Percentiles rank a stretch among this genome's conserved stretches.
These are phyloP conservation scores for Zaprionus nigranus DNA, from an alignment of 1,140 invertebrate genomes.

Conservation along the genomic window DNA sequence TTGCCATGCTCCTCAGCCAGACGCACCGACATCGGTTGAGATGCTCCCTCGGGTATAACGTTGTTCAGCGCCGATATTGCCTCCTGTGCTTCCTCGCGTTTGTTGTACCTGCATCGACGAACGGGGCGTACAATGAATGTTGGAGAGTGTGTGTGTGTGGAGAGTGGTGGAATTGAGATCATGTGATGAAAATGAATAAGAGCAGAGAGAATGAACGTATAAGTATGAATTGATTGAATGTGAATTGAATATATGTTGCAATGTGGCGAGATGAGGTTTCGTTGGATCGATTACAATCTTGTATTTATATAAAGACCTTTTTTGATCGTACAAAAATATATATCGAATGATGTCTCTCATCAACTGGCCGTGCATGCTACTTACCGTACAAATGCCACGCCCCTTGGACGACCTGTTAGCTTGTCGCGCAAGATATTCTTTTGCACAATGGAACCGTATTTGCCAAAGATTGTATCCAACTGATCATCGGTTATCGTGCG, in stretches of 20 bases:
- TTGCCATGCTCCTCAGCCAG: slow-evolving; percentile 97
- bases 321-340: neutral
- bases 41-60: slow-evolving; percentile 92
- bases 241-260: neutral
- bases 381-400: slow-evolving; percentile 97
- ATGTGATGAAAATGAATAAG: neutral
- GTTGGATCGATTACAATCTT: slow-evolving; percentile 6
- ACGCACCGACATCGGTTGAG: slow-evolving; percentile 91
- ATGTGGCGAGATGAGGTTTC: slow-evolving; percentile 1
- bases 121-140: slow-evolving; percentile 14
- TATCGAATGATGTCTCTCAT: neutral
- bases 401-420: slow-evolving; percentile 92
- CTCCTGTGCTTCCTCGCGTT: slow-evolving; percentile 93
- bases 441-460: slow-evolving; percentile 95
- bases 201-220: slow-evolving; percentile 13
- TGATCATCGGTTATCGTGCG: slow-evolving; percentile 92
- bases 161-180: neutral
- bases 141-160: slow-evolving; percentile 3
- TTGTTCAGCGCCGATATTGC: slow-evolving; percentile 95
- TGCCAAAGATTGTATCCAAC: slow-evolving; percentile 93
- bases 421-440: slow-evolving; percentile 95
- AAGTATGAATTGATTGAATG: slow-evolving; percentile 1
- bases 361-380: slow-evolving; percentile 33
- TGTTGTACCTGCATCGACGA: slow-evolving; percentile 77
- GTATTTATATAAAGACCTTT: neutral